Evolutionary conservation across 37 sponge, comb jelly and placozoan species (phyloP).

Genomic region (Chondrosia reniformis): DNA sequence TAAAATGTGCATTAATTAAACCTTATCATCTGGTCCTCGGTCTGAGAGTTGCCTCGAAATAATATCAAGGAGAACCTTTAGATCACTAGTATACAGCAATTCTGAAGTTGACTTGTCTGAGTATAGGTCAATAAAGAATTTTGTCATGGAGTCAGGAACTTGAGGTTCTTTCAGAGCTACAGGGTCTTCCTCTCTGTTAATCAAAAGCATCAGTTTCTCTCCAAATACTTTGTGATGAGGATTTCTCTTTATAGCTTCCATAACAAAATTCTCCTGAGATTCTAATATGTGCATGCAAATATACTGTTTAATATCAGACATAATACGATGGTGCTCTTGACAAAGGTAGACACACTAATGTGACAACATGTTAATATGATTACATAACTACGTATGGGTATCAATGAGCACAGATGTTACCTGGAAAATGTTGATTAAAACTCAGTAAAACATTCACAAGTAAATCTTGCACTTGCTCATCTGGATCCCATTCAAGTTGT

Average conservation of each 20-base stretch:
- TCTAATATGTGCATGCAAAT: slow-evolving; percentile 23
- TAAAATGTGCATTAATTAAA: too few species aligned
- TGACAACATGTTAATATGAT: not conserved
- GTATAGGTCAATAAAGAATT: slow-evolving; percentile 75
- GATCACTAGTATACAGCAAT: slow-evolving; percentile 83
- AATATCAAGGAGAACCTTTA: slow-evolving; percentile 79
- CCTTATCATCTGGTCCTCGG: slow-evolving; percentile 60
- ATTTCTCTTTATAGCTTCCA: slow-evolving; percentile 47
- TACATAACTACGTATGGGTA: not conserved
- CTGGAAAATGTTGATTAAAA: slow-evolving; percentile 81
- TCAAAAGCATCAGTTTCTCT: slow-evolving; percentile 79
- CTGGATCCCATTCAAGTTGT: slow-evolving; percentile 45
- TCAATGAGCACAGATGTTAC: too few species aligned
- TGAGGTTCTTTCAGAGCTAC: slow-evolving; percentile 63
- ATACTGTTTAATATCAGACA: not conserved
- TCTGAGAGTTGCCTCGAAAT: slow-evolving; percentile 68
- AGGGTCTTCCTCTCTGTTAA: slow-evolving; percentile 89
- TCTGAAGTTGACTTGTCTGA: slow-evolving; percentile 34
- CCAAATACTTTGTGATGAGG: slow-evolving; percentile 56
- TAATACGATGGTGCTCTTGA: too few species aligned
- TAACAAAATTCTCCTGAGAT: slow-evolving; percentile 61
- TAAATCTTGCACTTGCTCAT: slow-evolving; percentile 66
- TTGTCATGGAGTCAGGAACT: slow-evolving; percentile 70
- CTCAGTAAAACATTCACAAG: slow-evolving; percentile 65
- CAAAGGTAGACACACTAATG: not conserved